Conservation (phyloP, 2,797 vertebrate genomes). For the Alauda arvensis region DNA sequence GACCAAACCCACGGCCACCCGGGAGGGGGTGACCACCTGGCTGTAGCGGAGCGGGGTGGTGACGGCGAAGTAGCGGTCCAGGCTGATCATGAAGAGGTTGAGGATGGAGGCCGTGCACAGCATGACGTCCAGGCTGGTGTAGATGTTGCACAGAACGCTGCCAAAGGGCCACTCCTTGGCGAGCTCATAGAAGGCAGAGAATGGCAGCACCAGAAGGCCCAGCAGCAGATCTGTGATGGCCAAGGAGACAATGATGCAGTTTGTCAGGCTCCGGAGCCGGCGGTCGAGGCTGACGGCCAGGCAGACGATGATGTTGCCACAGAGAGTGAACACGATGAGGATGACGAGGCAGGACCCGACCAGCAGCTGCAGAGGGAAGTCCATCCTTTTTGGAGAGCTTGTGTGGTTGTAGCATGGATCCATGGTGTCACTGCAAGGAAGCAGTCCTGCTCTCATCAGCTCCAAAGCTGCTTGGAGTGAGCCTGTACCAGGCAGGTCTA, state of each 20-base stretch:
- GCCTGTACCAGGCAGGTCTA: neutral
- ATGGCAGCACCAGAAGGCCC: constrained; percentile 88
- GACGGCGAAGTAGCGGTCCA: constrained; percentile 89
- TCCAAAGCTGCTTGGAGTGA: neutral
- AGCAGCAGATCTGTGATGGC: constrained; percentile 90
- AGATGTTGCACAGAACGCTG: constrained; percentile 84
- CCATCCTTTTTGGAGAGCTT: neutral
- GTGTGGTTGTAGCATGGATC: constrained; percentile 42
- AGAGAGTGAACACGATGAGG: constrained; percentile 82
- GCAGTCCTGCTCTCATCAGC: neutral
- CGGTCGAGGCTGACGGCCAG: constrained; percentile 86
- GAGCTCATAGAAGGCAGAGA: constrained; percentile 85
- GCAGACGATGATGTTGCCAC: constrained; percentile 89
- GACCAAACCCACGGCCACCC: constrained; percentile 76
- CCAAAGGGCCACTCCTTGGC: constrained; percentile 79
- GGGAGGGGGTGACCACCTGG: constrained; percentile 76
- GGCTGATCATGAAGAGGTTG: constrained; percentile 90
- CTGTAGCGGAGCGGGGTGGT: constrained; percentile 84
- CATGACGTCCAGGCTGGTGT: constrained; percentile 88
- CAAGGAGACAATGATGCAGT: constrained; percentile 90
- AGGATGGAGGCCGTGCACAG: constrained; percentile 91
- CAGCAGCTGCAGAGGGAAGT: constrained; percentile 12
- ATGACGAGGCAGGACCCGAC: constrained; percentile 71
- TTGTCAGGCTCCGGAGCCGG: constrained; percentile 81
- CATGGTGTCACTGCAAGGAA: constrained; percentile 24